These are phyloP conservation scores for Danio albolineatus DNA, from an alignment of 2,797 vertebrate species.

Conservation along the genomic window DNA sequence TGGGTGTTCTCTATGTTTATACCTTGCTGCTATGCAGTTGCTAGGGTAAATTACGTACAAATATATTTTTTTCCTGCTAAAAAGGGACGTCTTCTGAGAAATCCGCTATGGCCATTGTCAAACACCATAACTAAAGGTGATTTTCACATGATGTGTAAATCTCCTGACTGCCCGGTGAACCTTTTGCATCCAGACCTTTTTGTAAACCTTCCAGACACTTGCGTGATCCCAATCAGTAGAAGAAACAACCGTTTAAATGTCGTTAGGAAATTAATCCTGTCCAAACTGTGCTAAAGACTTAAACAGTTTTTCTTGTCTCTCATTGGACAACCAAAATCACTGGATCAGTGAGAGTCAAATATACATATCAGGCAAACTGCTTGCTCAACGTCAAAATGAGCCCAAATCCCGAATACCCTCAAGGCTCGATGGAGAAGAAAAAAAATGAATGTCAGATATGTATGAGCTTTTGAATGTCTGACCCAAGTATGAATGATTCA, in stretches of 20 bases:
- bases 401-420: not conserved
- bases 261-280: constrained; percentile 1
- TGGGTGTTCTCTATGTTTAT: too few relatives aligned
- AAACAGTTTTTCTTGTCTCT: constrained; percentile 15
- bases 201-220: constrained; percentile 11
- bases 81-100: too few relatives aligned
- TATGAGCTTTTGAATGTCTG: not conserved
- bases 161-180: not conserved
- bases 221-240: not conserved
- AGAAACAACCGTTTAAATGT: not conserved
- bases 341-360: constrained; percentile 23
- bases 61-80: too few relatives aligned
- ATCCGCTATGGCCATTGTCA: not conserved
- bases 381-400: not conserved
- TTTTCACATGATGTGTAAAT: not conserved
- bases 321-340: not conserved
- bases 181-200: not conserved
- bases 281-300: not conserved
- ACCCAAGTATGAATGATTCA: constrained; percentile 40
- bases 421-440: not conserved
- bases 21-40: too few relatives aligned
- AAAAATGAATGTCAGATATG: not conserved
- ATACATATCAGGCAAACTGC: constrained; percentile 12
- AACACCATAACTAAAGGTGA: not conserved
- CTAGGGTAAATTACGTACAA: too few relatives aligned